Base-by-base conservation (phyloP, 2,113 vertebrate genomes). In the Nannospalax galili region DNA sequence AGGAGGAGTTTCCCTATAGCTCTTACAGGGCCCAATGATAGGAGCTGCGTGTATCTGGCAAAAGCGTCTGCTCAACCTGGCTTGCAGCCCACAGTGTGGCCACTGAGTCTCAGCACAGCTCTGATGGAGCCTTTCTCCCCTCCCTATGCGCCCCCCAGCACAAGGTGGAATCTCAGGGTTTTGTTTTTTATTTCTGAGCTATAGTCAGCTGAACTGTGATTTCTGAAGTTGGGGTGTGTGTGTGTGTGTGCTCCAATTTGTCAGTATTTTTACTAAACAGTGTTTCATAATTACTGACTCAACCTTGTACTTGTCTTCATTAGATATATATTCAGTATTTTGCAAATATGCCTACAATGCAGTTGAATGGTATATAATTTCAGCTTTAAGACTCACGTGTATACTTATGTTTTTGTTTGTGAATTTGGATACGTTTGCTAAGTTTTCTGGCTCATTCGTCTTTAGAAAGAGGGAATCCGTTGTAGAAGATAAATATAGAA, bases 91-190 rank as follows among this genome's bases (percentile, higher is more conserved):
- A 19, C 5, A 7, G 3, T 20, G 17, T 40, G 58, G 40, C 37
- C 10, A 2, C 56, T 6, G 69, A 52, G 37, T 40, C 67, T 80
- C 64, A 5, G 30, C 70, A 45, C 70, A 9, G 37, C 32, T 22
- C 58, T 8, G 4, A 2, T 22, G 64, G 60, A 48, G 80, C 15
- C 4, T 80, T 17, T 14, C 65, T 65, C 20, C 56, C 7, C 48
- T 52, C 48, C 48, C 48, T 11, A 52, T 11, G 6, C 11, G 11
- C 11, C 48, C 48, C 48, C 6, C 48, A 52, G n/a, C n/a, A n/a
- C n/a, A 1, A 2, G 2, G 17, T 0, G 1, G 40, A 84, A 1
- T 40, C 91, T 24, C 42, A 0, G 52, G 32, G 75, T 12, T 42
- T 19, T 37, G 4, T 45, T 22, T 73, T 37, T 45, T 22, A 26